phyloP scores from a whole-genome alignment of 2,888 invertebrate species.

The Agonum fuliginosum region DNA sequence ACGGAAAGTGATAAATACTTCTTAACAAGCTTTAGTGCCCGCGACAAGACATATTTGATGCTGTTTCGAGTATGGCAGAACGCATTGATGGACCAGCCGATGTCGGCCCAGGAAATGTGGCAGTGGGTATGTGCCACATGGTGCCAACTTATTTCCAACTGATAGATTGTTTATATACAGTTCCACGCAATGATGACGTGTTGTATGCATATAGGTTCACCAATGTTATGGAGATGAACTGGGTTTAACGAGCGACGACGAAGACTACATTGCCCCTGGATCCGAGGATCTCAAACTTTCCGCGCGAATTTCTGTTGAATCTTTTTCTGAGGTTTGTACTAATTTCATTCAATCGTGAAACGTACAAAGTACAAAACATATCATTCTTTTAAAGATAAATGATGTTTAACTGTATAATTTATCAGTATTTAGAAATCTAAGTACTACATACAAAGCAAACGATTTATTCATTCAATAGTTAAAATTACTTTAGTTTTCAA shows the following conservation, averaged over 20 bases:
- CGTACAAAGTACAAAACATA: too few relatives aligned
- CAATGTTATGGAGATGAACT: constrained; percentile 95
- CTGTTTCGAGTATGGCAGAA: constrained; percentile 97
- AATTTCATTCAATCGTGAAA: too few relatives aligned
- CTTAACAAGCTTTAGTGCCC: constrained; percentile 94
- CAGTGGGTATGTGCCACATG: constrained; percentile 80
- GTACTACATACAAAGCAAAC: too few relatives aligned
- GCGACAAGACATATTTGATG: constrained; percentile 97
- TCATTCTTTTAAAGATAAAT: too few relatives aligned
- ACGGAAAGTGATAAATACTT: constrained; percentile 91
- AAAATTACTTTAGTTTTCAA: too few relatives aligned
- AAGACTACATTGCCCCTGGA: constrained; percentile 84
- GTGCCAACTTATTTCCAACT: constrained; percentile 23
- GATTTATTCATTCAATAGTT: too few relatives aligned
- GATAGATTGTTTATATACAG: background rate
- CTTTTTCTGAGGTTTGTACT: constrained; percentile 72
- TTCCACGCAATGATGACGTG: background rate
- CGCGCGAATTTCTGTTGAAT: constrained; percentile 74
- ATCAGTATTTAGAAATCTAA: background rate
- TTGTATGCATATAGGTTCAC: constrained; percentile 79
- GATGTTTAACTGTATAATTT: too few relatives aligned
- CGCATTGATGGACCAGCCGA: constrained; percentile 92
- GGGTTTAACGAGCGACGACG: constrained; percentile 94
- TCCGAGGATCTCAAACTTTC: constrained; percentile 74
- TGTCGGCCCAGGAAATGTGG: constrained; percentile 90